phyloP scores from a whole-genome alignment of 2,113 vertebrate genomes.

The Chrysemys picta region DNA sequence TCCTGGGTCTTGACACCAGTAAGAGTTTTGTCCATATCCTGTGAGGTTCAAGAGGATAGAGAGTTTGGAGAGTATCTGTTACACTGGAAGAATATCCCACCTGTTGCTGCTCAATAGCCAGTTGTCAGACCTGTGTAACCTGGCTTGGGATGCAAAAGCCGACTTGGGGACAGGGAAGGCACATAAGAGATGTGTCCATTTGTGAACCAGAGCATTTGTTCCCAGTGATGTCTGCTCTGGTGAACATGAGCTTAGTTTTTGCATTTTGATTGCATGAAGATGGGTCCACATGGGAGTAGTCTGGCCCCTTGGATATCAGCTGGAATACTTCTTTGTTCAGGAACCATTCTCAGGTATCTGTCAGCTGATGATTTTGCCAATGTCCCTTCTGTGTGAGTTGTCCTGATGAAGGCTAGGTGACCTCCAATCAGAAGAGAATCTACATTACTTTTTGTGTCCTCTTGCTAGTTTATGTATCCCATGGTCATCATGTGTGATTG shows the following conservation, averaged over 20 bases:
- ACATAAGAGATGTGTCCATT: not conserved
- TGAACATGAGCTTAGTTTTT: not conserved
- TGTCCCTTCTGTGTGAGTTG: not conserved
- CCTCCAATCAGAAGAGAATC: not conserved
- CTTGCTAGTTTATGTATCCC: not conserved
- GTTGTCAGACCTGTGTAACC: not conserved
- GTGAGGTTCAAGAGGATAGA: not conserved
- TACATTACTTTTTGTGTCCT: not conserved
- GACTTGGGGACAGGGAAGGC: not conserved
- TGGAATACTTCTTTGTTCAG: not conserved
- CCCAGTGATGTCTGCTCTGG: not conserved
- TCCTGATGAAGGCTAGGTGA: not conserved
- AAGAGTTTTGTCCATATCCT: not conserved
- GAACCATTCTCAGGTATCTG: not conserved
- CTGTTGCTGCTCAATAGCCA: not conserved
- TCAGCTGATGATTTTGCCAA: not conserved
- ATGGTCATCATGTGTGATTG: not conserved
- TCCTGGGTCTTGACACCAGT: not conserved
- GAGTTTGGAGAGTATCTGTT: not conserved
- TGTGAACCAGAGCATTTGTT: not conserved
- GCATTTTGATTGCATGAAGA: too few species aligned
- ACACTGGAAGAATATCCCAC: not conserved
- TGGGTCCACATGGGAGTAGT: not conserved
- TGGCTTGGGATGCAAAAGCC: not conserved
- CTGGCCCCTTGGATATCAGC: not conserved